Evolutionary conservation across 2,797 vertebrate genomes (phyloP), one percentile per base, ranked within the genome.

Genomic region (Labeo calbasu): DNA sequence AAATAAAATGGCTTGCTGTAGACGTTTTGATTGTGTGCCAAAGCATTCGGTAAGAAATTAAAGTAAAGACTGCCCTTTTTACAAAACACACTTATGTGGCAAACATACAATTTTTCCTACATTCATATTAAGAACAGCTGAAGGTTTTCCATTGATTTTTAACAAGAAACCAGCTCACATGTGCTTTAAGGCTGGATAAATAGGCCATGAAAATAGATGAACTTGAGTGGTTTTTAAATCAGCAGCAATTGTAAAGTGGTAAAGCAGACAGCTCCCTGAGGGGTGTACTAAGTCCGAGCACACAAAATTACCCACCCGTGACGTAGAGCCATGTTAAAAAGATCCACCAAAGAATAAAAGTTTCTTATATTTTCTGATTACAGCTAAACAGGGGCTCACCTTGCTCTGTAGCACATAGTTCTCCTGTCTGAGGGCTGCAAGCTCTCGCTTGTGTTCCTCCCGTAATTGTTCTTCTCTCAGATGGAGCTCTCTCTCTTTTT

Each of bases 321-420:
- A 36, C 40, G 19, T 40, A 40, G n/a, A 48, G 53, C 10, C 57
- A 28, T 77, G 55, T 4, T 8, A 77, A 17, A 61, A 23, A 13
- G 1, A 23, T 23, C 19, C 73, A 4, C 28, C 19, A 40, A 40
- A 23, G 13, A 43, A 40, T 21, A 17, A 17, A 5, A 40, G 6
- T 0, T 59, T 23, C 23, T 59, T 25, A 36, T 48, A 12, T 59
- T 25, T 13, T 40, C 43, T 65, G 11, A 61, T 19, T 2, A 65
- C 1, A 23, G 28, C 19, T 17, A 21, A n/a, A 25, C 25, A 11
- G 50, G 69, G 13, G 66, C 68, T 77, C 25, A 98, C 98, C 96
- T 98, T 97, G 91, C 95, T 94, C 87, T 96, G 96, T 84, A 99
- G 95, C 10, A 96, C 83, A 72, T 93, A 97, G 88, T 97, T 99